These are phyloP conservation scores for Syndactyla subalaris DNA, from an alignment of 2,797 vertebrate species.

Conservation along the genomic window DNA sequence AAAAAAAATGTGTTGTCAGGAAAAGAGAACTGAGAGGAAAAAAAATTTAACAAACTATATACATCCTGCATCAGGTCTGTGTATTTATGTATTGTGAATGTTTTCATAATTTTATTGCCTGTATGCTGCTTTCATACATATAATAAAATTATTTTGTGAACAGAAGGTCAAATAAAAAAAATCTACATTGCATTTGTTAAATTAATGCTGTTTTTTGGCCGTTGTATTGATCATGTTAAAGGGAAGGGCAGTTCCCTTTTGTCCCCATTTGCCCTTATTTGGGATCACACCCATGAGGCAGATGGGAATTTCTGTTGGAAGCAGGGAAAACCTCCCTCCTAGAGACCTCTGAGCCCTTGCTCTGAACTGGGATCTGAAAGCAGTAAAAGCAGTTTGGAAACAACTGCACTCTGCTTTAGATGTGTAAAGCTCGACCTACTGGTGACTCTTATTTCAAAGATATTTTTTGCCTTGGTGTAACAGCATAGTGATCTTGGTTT, in stretches of 20 bases:
- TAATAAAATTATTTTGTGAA: constrained; percentile 85
- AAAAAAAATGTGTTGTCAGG: neutral
- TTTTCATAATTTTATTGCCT: constrained; percentile 79
- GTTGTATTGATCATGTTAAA: neutral
- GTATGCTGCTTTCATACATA: constrained; percentile 83
- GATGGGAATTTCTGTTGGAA: neutral
- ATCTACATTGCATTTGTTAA: constrained; percentile 71
- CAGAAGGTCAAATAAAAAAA: constrained; percentile 62
- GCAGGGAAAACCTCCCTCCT: neutral
- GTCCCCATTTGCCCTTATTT: neutral
- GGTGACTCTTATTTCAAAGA: neutral
- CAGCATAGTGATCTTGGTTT: neutral
- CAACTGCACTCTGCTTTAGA: neutral
- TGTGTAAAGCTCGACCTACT: neutral
- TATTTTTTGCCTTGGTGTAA: neutral
- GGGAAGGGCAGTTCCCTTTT: neutral
- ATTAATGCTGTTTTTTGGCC: neutral
- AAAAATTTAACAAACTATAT: constrained; percentile 33
- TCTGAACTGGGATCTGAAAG: neutral
- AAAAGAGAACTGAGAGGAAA: constrained; percentile 52
- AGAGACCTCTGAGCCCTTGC: neutral
- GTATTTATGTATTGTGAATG: constrained; percentile 78
- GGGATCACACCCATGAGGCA: neutral
- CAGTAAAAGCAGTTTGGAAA: neutral
- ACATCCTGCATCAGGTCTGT: constrained; percentile 74